Evolutionary conservation across 2,797 vertebrate genomes (phyloP), one percentile per base, ranked within the genome.

Genomic region (Centroberyx gerrardi): DNA sequence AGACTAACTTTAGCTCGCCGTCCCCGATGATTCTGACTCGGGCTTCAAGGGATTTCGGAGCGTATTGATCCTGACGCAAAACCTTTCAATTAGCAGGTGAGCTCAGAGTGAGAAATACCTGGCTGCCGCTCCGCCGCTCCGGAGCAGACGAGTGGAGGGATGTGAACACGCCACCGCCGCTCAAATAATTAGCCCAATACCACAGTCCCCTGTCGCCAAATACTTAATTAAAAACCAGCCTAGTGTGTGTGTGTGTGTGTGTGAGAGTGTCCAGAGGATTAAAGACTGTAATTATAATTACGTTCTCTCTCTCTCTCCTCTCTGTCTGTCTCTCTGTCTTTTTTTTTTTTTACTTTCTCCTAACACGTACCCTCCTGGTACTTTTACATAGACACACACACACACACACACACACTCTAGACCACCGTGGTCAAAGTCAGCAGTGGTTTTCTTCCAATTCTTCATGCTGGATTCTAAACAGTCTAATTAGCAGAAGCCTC

Each of bases 111-210:
- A 63, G 66, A 68, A 74, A 48, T n/a, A 81, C 76, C 82, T 71
- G 81, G 55, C 67, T 72, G 68, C 59, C 46, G 64, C 71, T 72
- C 71, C 72, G 68, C 59, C 46, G 64, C 71, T 72, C 71, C 72
- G 77, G 48, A 70, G 53, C 27, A 86, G 76, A 82, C 61, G 22
- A 78, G 80, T 17, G 69, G 56, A 58, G 74, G 66, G 78, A 85
- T 80, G 82, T 78, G 33, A 60, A 12, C 17, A 59, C 29, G n/a
- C 66, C 28, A 58, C 9, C 4, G 72, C 17, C 68, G 40, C 69
- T 88, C 80, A 86, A 88, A 91, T 92, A 91, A 93, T 92, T 93
- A 93, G 87, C 80, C 80, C 77, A 87, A 86, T 80, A 83, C 76
- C 74, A 87, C 64, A 76, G 73, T 91, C 86, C 90, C 91, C 76